Evolutionary conservation across 2,113 vertebrate species (phyloP).

Genomic region (Megaptera novaeangliae): DNA sequence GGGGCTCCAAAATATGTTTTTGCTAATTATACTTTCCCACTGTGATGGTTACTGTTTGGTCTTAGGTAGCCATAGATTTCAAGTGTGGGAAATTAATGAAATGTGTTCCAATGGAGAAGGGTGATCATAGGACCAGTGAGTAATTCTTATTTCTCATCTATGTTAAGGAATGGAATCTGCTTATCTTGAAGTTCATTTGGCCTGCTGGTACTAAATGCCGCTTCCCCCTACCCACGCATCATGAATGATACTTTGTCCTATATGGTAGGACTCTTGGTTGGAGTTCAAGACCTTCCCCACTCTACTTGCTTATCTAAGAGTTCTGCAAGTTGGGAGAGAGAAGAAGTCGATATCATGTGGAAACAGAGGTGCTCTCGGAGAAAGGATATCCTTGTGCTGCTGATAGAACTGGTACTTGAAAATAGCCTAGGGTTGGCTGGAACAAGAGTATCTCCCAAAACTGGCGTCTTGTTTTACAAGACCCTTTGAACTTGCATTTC

Average conservation of each 20-base stretch:
- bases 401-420: not conserved
- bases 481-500: not conserved
- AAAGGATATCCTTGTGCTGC: not conserved
- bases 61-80: not conserved
- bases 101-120: not conserved
- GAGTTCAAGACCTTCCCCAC: not conserved
- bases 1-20: not conserved
- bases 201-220: too few species aligned
- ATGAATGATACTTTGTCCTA: not conserved
- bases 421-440: not conserved
- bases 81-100: not conserved
- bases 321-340: not conserved
- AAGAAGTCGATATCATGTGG: not conserved
- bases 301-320: not conserved
- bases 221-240: not conserved
- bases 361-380: not conserved
- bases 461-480: not conserved
- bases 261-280: not conserved
- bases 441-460: not conserved
- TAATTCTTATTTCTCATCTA: not conserved
- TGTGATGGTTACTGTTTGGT: not conserved
- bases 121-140: not conserved
- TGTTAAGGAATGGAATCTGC: constrained; percentile 22
- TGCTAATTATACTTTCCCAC: not conserved
- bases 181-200: constrained; percentile 23